phyloP scores from a whole-genome alignment of 2,888 invertebrate genomes.

The Melolontha melolontha region DNA sequence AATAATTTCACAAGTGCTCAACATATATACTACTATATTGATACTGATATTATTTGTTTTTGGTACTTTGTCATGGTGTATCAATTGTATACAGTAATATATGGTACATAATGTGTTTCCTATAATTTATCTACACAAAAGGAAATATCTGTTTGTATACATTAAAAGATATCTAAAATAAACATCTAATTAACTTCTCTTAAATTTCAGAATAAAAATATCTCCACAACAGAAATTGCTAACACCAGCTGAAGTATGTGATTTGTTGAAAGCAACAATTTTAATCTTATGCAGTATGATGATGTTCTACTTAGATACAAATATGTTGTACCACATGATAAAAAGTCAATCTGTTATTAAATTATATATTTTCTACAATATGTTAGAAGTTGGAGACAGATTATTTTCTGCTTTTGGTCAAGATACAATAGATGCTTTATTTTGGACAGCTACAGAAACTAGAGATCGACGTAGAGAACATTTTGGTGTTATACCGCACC shows the following conservation, averaged over 20 bases:
- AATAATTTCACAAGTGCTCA: no score
- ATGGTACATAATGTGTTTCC: no score
- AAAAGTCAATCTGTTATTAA: slow-evolving; percentile 99
- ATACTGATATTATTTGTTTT: no score
- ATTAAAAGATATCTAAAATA: no score
- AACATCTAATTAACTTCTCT: background rate
- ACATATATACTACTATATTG: no score
- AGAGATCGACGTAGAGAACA: slow-evolving; percentile 84
- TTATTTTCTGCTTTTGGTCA: slow-evolving; percentile 97
- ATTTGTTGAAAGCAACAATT: slow-evolving; percentile 92
- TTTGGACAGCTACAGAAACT: slow-evolving; percentile 99
- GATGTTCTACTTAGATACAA: slow-evolving; percentile 95
- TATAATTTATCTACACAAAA: no score
- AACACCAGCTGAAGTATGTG: slow-evolving; percentile 94
- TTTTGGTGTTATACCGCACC: slow-evolving; percentile 89
- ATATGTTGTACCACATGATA: slow-evolving; percentile 96
- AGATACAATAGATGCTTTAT: slow-evolving; percentile 96
- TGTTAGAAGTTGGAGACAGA: slow-evolving; percentile 97
- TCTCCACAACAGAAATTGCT: slow-evolving; percentile 71
- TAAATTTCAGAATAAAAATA: slow-evolving; percentile 56
- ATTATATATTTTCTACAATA: slow-evolving; percentile 99
- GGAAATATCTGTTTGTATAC: no score
- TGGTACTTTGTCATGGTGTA: no score
- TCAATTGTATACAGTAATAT: no score
- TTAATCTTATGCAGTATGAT: slow-evolving; percentile 84